Percentiles rank a stretch among this genome's conserved stretches.
phyloP scores from a whole-genome alignment of 2,113 vertebrate genomes.

The Alouatta palliata region DNA sequence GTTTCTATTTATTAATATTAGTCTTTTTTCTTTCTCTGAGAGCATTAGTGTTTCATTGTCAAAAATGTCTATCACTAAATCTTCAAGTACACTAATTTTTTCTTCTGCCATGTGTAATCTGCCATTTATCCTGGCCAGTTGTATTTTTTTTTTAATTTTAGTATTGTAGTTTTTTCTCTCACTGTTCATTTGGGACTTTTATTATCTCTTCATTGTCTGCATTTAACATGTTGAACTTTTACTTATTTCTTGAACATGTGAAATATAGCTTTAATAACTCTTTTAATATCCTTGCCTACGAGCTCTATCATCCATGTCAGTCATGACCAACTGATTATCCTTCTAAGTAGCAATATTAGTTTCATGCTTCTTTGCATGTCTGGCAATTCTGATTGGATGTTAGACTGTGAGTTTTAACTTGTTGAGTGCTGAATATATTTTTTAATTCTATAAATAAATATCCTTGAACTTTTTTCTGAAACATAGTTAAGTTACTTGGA shows the following conservation, averaged over 20 bases:
- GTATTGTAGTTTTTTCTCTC: not conserved
- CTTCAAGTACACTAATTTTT: not conserved
- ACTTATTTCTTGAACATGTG: not conserved
- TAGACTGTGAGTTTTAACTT: not conserved
- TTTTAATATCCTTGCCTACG: not conserved
- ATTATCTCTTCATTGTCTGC: not conserved
- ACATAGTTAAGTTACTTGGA: not conserved
- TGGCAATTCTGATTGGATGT: constrained; percentile 17
- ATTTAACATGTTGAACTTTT: not conserved
- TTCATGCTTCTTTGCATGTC: not conserved
- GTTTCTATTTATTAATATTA: not conserved
- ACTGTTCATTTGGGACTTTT: not conserved
- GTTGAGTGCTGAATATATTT: not conserved
- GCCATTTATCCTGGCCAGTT: not conserved
- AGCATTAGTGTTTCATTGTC: not conserved
- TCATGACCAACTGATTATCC: constrained; percentile 7
- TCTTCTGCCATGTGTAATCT: not conserved
- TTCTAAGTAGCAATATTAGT: not conserved
- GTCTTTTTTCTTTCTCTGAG: not conserved
- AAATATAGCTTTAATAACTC: not conserved
- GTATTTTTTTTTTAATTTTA: not conserved
- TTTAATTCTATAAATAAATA: not conserved
- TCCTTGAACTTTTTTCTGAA: not conserved
- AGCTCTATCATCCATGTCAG: not conserved
- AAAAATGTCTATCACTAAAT: not conserved